A percentile compares a stretch with the other conserved stretches of the same genome.
Evolutionary conservation across 2,888 invertebrate genomes (phyloP).

Genomic region (Andrena marginata): DNA sequence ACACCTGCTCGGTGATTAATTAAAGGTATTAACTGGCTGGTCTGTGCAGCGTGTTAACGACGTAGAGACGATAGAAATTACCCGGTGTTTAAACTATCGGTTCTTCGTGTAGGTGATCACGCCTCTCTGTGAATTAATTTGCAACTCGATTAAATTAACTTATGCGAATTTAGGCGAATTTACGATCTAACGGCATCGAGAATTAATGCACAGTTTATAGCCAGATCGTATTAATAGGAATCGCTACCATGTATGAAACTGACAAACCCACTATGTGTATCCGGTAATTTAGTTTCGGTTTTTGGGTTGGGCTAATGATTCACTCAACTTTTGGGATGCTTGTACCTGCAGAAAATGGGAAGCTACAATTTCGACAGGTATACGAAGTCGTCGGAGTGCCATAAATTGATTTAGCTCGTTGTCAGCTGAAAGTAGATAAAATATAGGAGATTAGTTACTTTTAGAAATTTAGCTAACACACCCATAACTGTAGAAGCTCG

Average conservation of each 20-base stretch:
- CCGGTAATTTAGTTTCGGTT: too few relatives aligned
- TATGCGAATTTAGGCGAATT: constrained; percentile 1
- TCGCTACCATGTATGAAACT: not conserved
- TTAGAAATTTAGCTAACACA: constrained; percentile 10
- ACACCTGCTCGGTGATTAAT: constrained; percentile 63
- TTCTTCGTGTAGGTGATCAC: constrained; percentile 2
- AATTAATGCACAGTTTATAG: constrained; percentile 14
- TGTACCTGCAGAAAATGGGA: not conserved
- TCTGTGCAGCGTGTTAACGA: constrained; percentile 31
- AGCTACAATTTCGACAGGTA: not conserved
- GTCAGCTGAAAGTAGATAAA: not conserved
- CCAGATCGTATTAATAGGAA: not conserved
- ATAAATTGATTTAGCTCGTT: not conserved
- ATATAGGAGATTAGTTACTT: not conserved
- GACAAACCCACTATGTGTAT: not conserved
- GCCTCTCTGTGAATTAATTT: constrained; percentile 20
- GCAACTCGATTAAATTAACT: constrained; percentile 29
- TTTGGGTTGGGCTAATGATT: too few relatives aligned
- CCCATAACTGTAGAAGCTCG: not conserved
- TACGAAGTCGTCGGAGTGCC: not conserved
- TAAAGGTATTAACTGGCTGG: constrained; percentile 48
- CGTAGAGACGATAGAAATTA: constrained; percentile 61
- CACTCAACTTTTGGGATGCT: too few relatives aligned
- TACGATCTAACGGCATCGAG: constrained; percentile 1
- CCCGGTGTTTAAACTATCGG: constrained; percentile 53